Evolutionary conservation across 2,888 invertebrate species (phyloP), one percentile per base, ranked within the genome.

Genomic region (Ochropacha duplaris): DNA sequence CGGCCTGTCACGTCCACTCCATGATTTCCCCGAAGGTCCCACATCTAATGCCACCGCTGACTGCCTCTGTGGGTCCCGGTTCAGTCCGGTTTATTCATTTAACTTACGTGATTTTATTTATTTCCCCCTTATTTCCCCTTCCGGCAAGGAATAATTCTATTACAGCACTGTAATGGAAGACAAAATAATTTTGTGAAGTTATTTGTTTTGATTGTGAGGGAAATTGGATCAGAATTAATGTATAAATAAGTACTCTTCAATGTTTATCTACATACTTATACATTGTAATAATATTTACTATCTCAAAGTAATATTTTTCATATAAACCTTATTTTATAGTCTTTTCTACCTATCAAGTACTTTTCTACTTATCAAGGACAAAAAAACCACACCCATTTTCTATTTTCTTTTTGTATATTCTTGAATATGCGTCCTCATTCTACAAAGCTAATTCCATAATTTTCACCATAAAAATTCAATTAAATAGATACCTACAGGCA

Each of bases 41-140:
- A 68, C 72, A 71, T 74, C 68, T 65, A 72, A 79, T 72, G 66
- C 62, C 63, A 58, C 61, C 62, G 50, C 16, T 19, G 16, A 44
- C 44, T 44, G 44, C 19, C 44, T 9, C 44, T 19, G 19, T 44
- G 19, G 16, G 44, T 26, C 28, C 22, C 16, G 19, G 11, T 9
- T 28, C 51, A 6, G n/a, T 28, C 9, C 28, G 16, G 22, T 52
- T 65, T 64, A 62, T 68, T 66, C 61, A 64, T 61, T 71, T 61
- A 69, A 54, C 57, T 49, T 56, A 59, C 57, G 54, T 63, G 60
- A 14, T 54, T 54, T 66, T 73, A 58, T 70, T 58, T 31, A 16
- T 52, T 52, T 31, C 12, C 31, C 31, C 31, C 31, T 12, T 31
- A 52, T 52, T 22, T 52, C 12, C 34, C 52, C 19, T 22, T 31